Conservation (phyloP, 2,797 vertebrate species). For the Lithobates pipiens region DNA sequence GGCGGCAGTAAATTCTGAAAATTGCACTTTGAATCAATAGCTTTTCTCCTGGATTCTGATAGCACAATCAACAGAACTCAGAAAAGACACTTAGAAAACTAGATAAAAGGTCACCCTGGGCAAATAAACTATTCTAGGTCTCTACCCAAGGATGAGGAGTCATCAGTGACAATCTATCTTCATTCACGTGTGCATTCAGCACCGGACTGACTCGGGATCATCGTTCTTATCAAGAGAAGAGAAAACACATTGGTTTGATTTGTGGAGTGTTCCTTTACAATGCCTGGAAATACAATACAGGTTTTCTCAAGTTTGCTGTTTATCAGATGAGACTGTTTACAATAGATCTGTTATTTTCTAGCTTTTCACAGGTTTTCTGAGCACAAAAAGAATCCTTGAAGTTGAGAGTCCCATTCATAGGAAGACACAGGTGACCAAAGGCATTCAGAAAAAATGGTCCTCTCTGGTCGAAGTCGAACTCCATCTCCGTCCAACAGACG, state of each 20-base stretch:
- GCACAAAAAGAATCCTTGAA: constrained; percentile 14
- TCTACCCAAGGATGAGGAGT: neutral
- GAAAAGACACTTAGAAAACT: neutral
- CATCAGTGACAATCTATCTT: neutral
- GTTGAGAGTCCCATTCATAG: neutral
- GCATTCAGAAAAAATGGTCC: too few species aligned
- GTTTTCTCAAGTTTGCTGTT: neutral
- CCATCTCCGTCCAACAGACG: too few species aligned
- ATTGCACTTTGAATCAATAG: too few species aligned
- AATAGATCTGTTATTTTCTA: neutral
- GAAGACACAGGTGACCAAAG: neutral
- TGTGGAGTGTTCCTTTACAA: neutral
- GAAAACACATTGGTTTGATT: neutral
- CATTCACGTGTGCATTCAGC: neutral
- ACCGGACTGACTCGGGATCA: too few species aligned
- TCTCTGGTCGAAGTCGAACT: too few species aligned
- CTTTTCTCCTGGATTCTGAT: too few species aligned
- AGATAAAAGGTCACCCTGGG: neutral
- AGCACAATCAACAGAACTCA: too few species aligned
- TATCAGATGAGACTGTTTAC: neutral
- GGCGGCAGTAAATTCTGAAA: too few species aligned
- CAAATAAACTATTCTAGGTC: neutral
- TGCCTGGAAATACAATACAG: neutral
- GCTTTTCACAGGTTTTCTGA: neutral
- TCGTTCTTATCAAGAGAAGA: too few species aligned